Evolutionary conservation across 2,888 invertebrate species (phyloP).

Genomic region (Craniophora ligustri): DNA sequence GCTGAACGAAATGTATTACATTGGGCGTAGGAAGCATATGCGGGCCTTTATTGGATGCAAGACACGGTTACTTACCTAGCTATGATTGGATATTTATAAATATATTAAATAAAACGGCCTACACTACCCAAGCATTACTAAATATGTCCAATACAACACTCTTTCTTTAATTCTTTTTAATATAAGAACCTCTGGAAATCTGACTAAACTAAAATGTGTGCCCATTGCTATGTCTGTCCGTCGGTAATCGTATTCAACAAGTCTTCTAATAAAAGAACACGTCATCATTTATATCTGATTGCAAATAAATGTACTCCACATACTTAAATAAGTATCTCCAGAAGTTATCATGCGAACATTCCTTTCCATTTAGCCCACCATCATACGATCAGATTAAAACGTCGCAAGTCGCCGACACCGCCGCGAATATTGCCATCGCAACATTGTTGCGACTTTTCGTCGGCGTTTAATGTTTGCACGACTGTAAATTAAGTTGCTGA

Average conservation of each 20-base stretch:
- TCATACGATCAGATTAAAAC: conserved; percentile 66
- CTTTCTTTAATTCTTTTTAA: not conserved
- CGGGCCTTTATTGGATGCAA: conserved; percentile 40
- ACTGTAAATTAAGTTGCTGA: conserved; percentile 70
- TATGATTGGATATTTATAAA: conserved; percentile 38
- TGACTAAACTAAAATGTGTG: too few species aligned
- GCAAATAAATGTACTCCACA: not conserved
- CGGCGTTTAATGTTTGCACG: conserved; percentile 59
- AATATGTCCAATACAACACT: not conserved
- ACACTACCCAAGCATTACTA: not conserved
- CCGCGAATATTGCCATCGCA: conserved; percentile 69
- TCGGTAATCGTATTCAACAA: too few species aligned
- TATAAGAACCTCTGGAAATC: too few species aligned
- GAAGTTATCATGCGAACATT: conserved; percentile 4
- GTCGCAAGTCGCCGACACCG: conserved; percentile 63
- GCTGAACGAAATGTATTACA: conserved; percentile 36
- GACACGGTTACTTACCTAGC: conserved; percentile 37
- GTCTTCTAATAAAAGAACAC: too few species aligned
- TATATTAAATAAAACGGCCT: too few species aligned
- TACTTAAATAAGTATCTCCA: not conserved
- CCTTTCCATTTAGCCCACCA: conserved; percentile 23
- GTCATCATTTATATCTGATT: too few species aligned
- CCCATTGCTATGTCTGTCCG: too few species aligned
- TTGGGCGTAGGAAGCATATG: conserved; percentile 39
- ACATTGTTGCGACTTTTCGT: conserved; percentile 68